Conservation (phyloP, 2,113 vertebrate species). For the Taxidea taxus region DNA sequence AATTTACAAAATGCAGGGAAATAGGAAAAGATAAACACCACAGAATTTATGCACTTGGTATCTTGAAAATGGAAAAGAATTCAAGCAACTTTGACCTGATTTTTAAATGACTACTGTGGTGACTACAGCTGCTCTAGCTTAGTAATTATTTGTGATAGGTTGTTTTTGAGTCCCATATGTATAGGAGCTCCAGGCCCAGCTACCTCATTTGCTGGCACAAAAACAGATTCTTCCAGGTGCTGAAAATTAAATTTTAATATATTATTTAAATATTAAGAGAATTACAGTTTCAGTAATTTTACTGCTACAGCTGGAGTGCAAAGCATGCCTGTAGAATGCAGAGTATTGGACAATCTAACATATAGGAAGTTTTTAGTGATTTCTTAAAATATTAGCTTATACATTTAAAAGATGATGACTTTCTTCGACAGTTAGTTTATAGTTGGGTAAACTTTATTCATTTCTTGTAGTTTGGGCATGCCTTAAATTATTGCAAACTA, state of each 20-base stretch:
- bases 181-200: conserved; percentile 83
- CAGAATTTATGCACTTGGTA: conserved; percentile 58
- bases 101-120: conserved; percentile 80
- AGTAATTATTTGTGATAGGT: conserved; percentile 89
- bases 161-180: conserved; percentile 87
- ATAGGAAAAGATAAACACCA: conserved; percentile 48
- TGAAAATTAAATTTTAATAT: conserved; percentile 94
- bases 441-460: neutral
- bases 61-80: conserved; percentile 78
- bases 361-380: conserved; percentile 62
- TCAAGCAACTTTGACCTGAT: conserved; percentile 84
- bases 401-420: conserved; percentile 2
- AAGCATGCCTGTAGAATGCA: conserved; percentile 51
- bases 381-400: conserved; percentile 39
- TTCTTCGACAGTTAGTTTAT: conserved; percentile 31
- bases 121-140: conserved; percentile 83
- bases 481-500: neutral
- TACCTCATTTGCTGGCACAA: conserved; percentile 86
- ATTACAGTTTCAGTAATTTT: conserved; percentile 87
- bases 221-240: conserved; percentile 90
- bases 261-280: conserved; percentile 95
- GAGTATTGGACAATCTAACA: conserved; percentile 49
- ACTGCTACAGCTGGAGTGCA: conserved; percentile 85
- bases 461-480: neutral
- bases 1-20: conserved; percentile 18